phyloP scores from a whole-genome alignment of 92 coral and sea anemone species.

The Parazoanthus swiftii region DNA sequence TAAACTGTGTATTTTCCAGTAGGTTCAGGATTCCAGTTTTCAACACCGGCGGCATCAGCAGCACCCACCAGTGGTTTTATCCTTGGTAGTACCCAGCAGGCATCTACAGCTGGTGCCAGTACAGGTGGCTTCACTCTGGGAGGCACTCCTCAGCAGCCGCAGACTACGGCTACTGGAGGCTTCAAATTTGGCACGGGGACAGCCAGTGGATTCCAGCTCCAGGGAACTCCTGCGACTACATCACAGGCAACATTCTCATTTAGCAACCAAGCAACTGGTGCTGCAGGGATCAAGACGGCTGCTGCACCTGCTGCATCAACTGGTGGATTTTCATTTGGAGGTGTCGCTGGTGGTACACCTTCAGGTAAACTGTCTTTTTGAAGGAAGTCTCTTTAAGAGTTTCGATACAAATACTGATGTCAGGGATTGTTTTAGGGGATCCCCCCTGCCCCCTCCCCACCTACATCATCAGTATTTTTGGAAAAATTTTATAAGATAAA shows the following conservation, averaged over 20 bases:
- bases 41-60: slow-evolving; percentile 40
- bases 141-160: slow-evolving; percentile 22
- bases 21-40: background rate
- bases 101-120: slow-evolving; percentile 44
- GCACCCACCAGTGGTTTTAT: slow-evolving; percentile 34
- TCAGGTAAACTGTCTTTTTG: slow-evolving; percentile 6
- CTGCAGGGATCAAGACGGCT: slow-evolving; percentile 27
- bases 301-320: slow-evolving; percentile 42
- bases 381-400: background rate
- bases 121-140: slow-evolving; percentile 46
- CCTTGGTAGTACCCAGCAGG: slow-evolving; percentile 22
- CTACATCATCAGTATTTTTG: too few species aligned
- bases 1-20: background rate
- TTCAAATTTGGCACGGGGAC: slow-evolving; percentile 41
- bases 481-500: too few species aligned
- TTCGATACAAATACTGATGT: background rate
- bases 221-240: slow-evolving; percentile 22
- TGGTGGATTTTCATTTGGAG: slow-evolving; percentile 48
- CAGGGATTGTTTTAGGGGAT: too few species aligned
- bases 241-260: slow-evolving; percentile 29
- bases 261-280: background rate
- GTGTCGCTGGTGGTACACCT: slow-evolving; percentile 1
- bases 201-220: slow-evolving; percentile 6
- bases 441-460: too few species aligned
- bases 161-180: slow-evolving; percentile 39